Percentiles rank a stretch among this genome's conserved stretches.
Evolutionary conservation across 2,888 invertebrate species (phyloP).

Genomic region (Ophioninae sp.): DNA sequence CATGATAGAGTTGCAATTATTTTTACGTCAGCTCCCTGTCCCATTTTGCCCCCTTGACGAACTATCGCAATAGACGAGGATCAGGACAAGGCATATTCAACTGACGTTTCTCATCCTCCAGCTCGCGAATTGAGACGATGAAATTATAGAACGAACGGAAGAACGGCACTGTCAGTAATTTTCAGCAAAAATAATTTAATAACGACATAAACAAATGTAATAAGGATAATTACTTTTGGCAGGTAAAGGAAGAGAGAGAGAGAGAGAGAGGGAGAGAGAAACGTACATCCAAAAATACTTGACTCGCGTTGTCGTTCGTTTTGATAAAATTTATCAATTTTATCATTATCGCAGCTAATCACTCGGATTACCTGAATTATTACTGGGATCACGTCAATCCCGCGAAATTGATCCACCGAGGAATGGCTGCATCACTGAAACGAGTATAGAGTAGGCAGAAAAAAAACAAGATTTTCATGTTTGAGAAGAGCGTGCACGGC

Average conservation of each 20-base stretch:
- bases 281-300: neutral
- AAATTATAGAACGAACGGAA: neutral
- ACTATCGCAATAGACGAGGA: neutral
- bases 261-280: neutral
- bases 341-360: neutral
- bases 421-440: neutral
- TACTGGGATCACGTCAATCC: neutral
- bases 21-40: neutral
- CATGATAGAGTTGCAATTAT: neutral
- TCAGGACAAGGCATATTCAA: neutral
- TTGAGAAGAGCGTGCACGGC: too few species aligned
- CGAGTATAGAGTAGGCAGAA: too few species aligned
- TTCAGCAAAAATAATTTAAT: neutral
- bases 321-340: neutral
- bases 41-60: neutral
- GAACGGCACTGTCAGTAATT: neutral
- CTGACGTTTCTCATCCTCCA: neutral
- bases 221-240: neutral
- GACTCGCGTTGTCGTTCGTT: neutral
- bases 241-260: neutral
- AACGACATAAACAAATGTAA: neutral
- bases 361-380: neutral
- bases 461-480: too few species aligned
- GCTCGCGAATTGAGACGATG: neutral
- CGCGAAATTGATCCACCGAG: neutral